These are phyloP conservation scores for Psilanteris sp. DNA, from an alignment of 1,140 invertebrate genomes.

Conservation along the genomic window DNA sequence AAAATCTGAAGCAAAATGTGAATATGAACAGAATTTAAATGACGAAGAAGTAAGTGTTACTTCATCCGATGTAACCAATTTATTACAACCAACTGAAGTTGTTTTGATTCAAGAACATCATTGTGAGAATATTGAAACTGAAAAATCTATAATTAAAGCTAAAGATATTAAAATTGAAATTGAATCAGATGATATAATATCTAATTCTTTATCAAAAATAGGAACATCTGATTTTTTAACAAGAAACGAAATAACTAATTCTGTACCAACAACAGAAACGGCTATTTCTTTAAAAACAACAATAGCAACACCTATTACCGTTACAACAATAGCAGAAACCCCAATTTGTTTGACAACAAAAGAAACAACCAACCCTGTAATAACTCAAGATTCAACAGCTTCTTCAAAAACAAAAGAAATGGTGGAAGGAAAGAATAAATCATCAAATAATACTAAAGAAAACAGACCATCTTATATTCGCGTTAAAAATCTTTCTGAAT, in stretches of 20 bases:
- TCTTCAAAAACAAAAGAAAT: neutral
- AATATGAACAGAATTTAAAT: neutral
- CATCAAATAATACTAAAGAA: neutral
- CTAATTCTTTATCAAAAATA: too few species aligned
- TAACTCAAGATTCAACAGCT: too few species aligned
- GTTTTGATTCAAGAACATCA: slow-evolving; percentile 12
- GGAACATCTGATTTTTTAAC: neutral
- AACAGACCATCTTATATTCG: slow-evolving; percentile 16
- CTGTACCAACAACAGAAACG: neutral
- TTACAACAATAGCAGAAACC: too few species aligned
- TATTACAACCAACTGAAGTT: slow-evolving; percentile 12
- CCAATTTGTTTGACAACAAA: too few species aligned
- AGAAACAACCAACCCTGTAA: too few species aligned
- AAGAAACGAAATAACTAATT: too few species aligned
- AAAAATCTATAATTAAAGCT: neutral
- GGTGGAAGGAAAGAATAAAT: neutral
- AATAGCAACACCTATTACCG: too few species aligned
- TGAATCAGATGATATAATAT: too few species aligned
- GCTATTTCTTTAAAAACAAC: too few species aligned
- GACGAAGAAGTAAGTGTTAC: neutral
- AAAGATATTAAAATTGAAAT: neutral
- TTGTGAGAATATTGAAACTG: neutral
- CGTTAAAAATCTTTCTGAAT: slow-evolving; percentile 40
- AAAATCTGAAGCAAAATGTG: too few species aligned
- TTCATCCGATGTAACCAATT: neutral